Conservation (phyloP, 2,888 invertebrate species). For the Neuroscelio doddi region DNA sequence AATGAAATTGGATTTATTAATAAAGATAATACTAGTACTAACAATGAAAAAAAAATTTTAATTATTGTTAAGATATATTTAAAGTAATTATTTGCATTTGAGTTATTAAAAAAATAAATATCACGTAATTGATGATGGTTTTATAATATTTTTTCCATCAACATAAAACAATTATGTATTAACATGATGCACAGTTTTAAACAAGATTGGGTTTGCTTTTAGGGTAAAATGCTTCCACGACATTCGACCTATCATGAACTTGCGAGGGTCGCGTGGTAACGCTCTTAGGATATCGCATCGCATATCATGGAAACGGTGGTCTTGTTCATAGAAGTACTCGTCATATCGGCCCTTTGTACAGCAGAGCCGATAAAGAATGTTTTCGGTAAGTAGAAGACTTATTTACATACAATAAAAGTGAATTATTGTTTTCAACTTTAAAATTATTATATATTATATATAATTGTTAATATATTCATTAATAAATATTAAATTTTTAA, state of each 20-base stretch:
- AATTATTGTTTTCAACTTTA: conserved; percentile 2
- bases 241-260: conserved; percentile 60
- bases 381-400: conserved; percentile 58
- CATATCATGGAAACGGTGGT: conserved; percentile 66
- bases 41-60: background rate
- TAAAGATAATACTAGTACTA: background rate
- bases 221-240: conserved; percentile 59
- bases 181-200: conserved; percentile 13
- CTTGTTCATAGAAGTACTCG: conserved; percentile 61
- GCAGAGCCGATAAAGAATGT: conserved; percentile 60
- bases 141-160: background rate
- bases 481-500: too few species aligned
- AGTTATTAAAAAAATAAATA: background rate
- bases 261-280: conserved; percentile 54
- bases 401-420: too few species aligned
- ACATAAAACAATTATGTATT: conserved; percentile 9
- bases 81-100: too few species aligned
- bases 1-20: too few species aligned
- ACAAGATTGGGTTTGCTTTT: conserved; percentile 28
- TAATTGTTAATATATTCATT: too few species aligned
- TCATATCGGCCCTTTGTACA: conserved; percentile 58
- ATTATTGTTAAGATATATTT: too few species aligned
- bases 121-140: background rate
- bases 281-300: conserved; percentile 59
- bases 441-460: too few species aligned